A percentile compares a stretch with the other conserved stretches of the same genome.
Conservation (phyloP, 2,888 invertebrate genomes). For the Hirtodrosophila duncani region DNA sequence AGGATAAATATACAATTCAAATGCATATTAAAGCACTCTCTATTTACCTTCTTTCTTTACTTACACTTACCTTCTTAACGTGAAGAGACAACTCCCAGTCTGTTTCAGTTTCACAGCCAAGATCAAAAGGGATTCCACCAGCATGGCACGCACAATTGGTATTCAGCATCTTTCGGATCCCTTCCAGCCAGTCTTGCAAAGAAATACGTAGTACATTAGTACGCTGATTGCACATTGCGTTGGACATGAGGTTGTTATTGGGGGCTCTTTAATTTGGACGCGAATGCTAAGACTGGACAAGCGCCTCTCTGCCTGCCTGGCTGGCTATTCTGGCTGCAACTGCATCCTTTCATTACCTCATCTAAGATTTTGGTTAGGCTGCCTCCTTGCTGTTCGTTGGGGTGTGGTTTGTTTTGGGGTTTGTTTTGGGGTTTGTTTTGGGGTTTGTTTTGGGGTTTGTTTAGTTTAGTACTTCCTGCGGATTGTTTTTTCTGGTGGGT, state of each 20-base stretch:
- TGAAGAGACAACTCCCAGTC: constrained; percentile 22
- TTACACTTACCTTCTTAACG: constrained; percentile 44
- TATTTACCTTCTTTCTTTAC: constrained; percentile 13
- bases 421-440: constrained; percentile 11
- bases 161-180: constrained; percentile 19
- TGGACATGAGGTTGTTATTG: constrained; percentile 5
- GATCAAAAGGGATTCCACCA: constrained; percentile 24
- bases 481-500: constrained; percentile 54
- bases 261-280: constrained; percentile 15
- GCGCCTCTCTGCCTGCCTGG: no score
- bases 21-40: no score
- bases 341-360: no score
- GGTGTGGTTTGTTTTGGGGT: no score
- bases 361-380: no score
- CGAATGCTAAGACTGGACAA: no score
- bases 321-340: no score
- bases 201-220: constrained; percentile 66
- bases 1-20: no score
- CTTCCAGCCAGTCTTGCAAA: constrained; percentile 64
- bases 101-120: constrained; percentile 28
- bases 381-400: no score
- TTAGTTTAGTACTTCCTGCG: constrained; percentile 22
- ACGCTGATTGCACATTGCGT: constrained; percentile 31
- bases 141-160: no score
- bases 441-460: not conserved